A percentile compares a stretch with the other conserved stretches of the same genome.
Evolutionary conservation across 1,140 invertebrate species (phyloP).

Genomic region (Sweltsa coloradensis): DNA sequence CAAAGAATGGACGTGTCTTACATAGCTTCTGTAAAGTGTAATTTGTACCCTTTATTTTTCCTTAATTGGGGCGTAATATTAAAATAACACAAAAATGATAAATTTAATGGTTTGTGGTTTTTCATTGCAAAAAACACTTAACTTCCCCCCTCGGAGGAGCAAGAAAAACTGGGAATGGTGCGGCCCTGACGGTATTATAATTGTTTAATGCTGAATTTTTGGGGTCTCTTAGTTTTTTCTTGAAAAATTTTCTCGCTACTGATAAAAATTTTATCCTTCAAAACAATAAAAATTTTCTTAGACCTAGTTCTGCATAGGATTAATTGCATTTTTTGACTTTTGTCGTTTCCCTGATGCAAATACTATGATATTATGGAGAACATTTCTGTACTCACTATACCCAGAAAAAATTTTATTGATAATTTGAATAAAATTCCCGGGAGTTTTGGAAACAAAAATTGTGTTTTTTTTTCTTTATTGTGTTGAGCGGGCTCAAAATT

Average conservation of each 20-base stretch:
- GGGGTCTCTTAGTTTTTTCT: conserved; percentile 5
- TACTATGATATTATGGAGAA: too few species aligned
- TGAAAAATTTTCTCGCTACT: conserved; percentile 3
- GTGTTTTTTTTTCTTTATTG: too few species aligned
- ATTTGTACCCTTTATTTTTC: conserved; percentile 4
- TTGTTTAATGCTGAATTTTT: neutral
- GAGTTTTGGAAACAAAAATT: too few species aligned
- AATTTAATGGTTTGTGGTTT: conserved; percentile 14
- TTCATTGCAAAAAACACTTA: conserved; percentile 31
- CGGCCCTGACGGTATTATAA: conserved; percentile 54
- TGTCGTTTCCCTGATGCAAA: too few species aligned
- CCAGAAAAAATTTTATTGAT: too few species aligned
- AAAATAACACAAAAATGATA: conserved; percentile 8
- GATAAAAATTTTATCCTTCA: conserved; percentile 10
- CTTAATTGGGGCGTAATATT: conserved; percentile 5
- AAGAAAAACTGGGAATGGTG: conserved; percentile 48
- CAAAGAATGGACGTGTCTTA: neutral
- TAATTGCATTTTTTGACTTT: too few species aligned
- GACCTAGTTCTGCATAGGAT: too few species aligned
- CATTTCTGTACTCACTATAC: too few species aligned
- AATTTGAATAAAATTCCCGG: too few species aligned
- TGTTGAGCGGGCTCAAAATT: too few species aligned
- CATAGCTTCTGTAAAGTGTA: neutral
- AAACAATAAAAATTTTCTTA: conserved; percentile 1
- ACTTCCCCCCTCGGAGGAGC: conserved; percentile 51